phyloP scores from a whole-genome alignment of 2,888 invertebrate genomes.

The Conomelus anceps region DNA sequence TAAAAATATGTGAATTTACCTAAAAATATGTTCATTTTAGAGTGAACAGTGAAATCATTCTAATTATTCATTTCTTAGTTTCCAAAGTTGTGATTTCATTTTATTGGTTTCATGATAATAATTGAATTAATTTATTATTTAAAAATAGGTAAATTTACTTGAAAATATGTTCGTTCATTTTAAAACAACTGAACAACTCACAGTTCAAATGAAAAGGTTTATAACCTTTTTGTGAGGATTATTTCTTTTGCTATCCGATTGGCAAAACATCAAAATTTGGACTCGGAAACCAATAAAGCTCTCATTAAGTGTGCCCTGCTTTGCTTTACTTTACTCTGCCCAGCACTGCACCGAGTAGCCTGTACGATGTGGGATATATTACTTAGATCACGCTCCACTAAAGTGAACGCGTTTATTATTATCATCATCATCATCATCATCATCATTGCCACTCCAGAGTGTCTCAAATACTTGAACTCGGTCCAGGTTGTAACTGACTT shows the following conservation, averaged over 20 bases:
- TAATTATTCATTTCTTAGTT: too few relatives aligned
- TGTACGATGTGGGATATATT: background rate
- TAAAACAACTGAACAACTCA: too few relatives aligned
- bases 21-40: too few relatives aligned
- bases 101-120: too few relatives aligned
- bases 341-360: background rate
- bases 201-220: background rate
- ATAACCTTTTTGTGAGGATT: background rate
- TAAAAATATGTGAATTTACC: too few relatives aligned
- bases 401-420: background rate
- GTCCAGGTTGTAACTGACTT: background rate
- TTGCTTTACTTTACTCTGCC: background rate
- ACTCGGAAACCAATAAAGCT: background rate
- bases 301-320: background rate
- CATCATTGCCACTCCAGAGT: background rate
- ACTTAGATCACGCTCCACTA: background rate
- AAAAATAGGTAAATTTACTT: too few relatives aligned
- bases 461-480: background rate
- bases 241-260: background rate
- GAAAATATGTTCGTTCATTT: too few relatives aligned
- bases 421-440: background rate
- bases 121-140: too few relatives aligned
- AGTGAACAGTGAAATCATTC: too few relatives aligned
- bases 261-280: background rate
- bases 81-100: too few relatives aligned